Evolutionary conservation across 2,888 invertebrate species (phyloP), one percentile per base, ranked within the genome.

Genomic region (Busseola fusca): DNA sequence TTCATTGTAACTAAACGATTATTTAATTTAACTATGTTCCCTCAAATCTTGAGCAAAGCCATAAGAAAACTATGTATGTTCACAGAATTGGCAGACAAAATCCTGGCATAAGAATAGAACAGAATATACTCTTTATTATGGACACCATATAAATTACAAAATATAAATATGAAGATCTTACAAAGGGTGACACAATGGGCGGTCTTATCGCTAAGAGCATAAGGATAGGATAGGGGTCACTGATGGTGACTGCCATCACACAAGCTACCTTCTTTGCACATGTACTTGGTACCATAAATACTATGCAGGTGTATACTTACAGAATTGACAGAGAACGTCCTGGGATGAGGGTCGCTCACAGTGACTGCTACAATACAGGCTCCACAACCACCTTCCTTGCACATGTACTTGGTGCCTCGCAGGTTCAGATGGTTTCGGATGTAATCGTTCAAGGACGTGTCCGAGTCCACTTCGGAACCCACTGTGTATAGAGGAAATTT

Each of bases 381-480:
- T 0, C 97, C 97, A 85, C 97, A 97, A 16, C 97, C 97, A 12
- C 97, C 97, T 87, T 97, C 97, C 74, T 94, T 93, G 86, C 97
- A 97, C 97, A 97, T 97, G 68, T 93, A 95, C 90, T 97, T 97
- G 1, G 97, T 97, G 30, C 97, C 97, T 27, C 95, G 96, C 7
- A 97, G 90, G 74, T 96, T 93, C 21, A 96, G 92, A 69, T 92
- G 86, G 6, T 96, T 92, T 14, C 97, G 93, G 18, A 97, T 91
- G 85, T 96, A 97, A 45, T 96, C 93, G 80, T 97, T 96, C 10
- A 97, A 91, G 0, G 96, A 93, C 1, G 96, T 96, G 88, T 94
- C 89, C 92, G 97, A 81, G 91, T 95, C 69, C 95, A 97, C 90
- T 96, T 97, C 85, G 0, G 82, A 70, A 93, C 97, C 93, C 96